Evolutionary conservation across 2,113 vertebrate genomes (phyloP), one percentile per base, ranked within the genome.

Genomic region (Phyllostomus hastatus): DNA sequence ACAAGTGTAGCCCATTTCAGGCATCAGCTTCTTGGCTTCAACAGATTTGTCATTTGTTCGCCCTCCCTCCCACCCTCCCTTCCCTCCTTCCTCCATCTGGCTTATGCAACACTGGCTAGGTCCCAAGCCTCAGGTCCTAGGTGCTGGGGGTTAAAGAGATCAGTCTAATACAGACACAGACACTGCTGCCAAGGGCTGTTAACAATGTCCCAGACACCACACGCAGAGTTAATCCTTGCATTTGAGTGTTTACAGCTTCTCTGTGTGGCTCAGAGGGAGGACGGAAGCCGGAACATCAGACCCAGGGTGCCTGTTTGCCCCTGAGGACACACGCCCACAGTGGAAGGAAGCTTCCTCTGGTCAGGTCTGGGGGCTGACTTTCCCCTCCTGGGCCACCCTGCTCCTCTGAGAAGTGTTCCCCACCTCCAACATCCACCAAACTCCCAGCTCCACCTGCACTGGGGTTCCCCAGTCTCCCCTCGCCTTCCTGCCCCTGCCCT

Each of bases 131-230:
- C 52, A 24, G 0, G 1, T 94, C 94, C 81, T 54, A 84, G 70
- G 75, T 95, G 70, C 80, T 38, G 52, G 70, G 64, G 70, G 84
- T 95, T 90, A 96, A 83, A 97, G 93, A 85, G 88, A 95, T 97
- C 95, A 64, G 46, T 97, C 85, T 59, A 97, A 83, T 80, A 83
- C 64, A 92, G 90, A 94, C 82, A 81, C 75, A 95, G 54, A 78
- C 85, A 83, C 72, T 41, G 76, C 52, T 19, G 9, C 91, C 69
- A n/a, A 72, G 79, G 54, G 70, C 43, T 64, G 88, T 73, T 96
- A 95, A 80, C 94, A 92, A 83, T 89, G 88, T 96, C 94, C 91
- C 93, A 97, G 95, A 97, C 95, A 91, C 95, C 97, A 95, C 97
- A 94, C 2, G 73, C 93, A 78, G 95, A 92, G 97, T 80, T 96